Conservation (phyloP, 2,888 invertebrate genomes). For the Pediacus dermestoides region DNA sequence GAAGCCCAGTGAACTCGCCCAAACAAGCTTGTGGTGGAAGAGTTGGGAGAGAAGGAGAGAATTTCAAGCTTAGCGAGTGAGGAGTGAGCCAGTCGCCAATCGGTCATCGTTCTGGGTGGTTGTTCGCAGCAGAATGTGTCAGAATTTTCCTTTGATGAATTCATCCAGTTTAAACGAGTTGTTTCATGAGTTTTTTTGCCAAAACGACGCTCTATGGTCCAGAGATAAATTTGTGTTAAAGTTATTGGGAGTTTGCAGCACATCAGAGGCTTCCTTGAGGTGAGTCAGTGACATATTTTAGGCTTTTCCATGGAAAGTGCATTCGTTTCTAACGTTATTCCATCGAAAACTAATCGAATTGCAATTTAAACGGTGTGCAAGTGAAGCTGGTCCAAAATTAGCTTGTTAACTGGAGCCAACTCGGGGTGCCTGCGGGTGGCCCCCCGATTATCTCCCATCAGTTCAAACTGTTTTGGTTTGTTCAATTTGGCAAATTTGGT, state of each 20-base stretch:
- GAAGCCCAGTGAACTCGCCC: constrained; percentile 45
- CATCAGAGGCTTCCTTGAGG: constrained; percentile 47
- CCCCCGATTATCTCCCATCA: no score
- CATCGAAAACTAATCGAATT: no score
- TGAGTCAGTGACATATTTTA: constrained; percentile 51
- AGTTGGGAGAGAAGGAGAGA: no score
- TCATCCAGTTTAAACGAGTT: constrained; percentile 43
- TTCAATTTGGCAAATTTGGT: no score
- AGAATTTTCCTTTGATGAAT: constrained; percentile 49
- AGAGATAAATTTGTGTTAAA: constrained; percentile 37
- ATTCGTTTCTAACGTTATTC: no score
- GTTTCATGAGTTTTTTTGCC: constrained; percentile 41
- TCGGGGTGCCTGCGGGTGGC: no score
- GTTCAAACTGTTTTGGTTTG: no score
- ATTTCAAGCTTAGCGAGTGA: constrained; percentile 50
- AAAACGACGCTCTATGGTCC: constrained; percentile 39
- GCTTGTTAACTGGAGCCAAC: no score
- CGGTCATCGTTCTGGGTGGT: constrained; percentile 49
- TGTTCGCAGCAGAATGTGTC: constrained; percentile 51
- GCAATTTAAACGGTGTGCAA: no score
- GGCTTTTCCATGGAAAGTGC: constrained; percentile 29
- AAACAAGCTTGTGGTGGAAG: no score
- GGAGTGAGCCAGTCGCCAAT: constrained; percentile 50
- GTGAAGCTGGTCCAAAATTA: constrained; percentile 46
- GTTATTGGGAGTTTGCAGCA: no score